phyloP scores from a whole-genome alignment of 2,797 vertebrate genomes.

The Mareca penelope region DNA sequence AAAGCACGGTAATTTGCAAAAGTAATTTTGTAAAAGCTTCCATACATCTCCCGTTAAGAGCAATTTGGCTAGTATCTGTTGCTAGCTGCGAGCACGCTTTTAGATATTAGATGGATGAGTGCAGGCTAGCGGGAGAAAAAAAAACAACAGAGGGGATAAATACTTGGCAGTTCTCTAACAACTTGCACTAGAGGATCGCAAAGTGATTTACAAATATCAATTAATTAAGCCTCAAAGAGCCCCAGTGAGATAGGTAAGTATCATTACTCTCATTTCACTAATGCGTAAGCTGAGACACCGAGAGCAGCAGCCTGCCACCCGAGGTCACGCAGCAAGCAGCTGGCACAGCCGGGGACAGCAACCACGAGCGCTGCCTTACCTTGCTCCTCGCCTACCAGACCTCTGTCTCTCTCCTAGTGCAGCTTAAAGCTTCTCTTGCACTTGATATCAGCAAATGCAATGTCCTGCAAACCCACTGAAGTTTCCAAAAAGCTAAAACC shows the following conservation, averaged over 20 bases:
- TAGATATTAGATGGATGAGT: constrained; percentile 61
- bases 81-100: constrained; percentile 46
- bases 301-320: constrained; percentile 55
- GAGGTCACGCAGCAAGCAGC: constrained; percentile 54
- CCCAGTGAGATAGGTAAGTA: constrained; percentile 51
- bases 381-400: not conserved
- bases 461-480: not conserved
- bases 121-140: not conserved
- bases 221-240: constrained; percentile 68
- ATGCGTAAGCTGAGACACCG: constrained; percentile 34
- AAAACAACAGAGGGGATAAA: not conserved
- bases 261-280: constrained; percentile 69
- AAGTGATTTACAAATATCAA: constrained; percentile 69
- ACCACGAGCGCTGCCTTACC: not conserved
- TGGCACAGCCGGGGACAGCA: constrained; percentile 15
- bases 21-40: constrained; percentile 61
- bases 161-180: constrained; percentile 56
- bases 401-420: not conserved
- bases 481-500: not conserved
- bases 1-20: constrained; percentile 29
- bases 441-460: not conserved
- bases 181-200: constrained; percentile 36
- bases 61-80: constrained; percentile 60
- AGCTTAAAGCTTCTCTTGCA: not conserved
- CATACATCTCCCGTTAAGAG: constrained; percentile 18